Conservation (phyloP, 30 jellyfish, hydroid and myxozoan species). For the Cassiopea andromeda region DNA sequence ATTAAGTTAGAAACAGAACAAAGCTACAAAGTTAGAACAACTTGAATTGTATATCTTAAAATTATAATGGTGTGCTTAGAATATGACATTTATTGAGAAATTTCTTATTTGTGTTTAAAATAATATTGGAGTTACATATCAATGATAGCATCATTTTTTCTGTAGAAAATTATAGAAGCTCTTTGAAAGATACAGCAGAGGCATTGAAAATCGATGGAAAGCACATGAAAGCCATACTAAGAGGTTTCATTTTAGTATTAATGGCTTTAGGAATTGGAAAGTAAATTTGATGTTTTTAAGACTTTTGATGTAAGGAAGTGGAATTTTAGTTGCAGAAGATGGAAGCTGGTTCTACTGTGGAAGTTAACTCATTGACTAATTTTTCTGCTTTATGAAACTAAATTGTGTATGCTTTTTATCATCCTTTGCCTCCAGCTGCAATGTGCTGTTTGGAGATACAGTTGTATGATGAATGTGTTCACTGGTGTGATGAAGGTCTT, state of each 20-base stretch:
- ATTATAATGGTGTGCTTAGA: background rate
- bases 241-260: conserved; percentile 51
- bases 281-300: background rate
- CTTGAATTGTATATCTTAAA: too few relatives aligned
- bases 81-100: background rate
- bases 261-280: background rate
- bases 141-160: background rate
- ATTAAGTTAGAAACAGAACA: too few relatives aligned
- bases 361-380: too few relatives aligned
- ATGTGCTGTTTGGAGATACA: conserved; percentile 85
- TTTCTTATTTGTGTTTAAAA: background rate
- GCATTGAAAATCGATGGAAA: conserved; percentile 74
- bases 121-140: background rate
- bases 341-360: too few relatives aligned
- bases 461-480: conserved; percentile 73
- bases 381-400: too few relatives aligned
- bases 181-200: conserved; percentile 84
- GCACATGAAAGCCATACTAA: conserved; percentile 88
- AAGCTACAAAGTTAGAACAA: too few relatives aligned
- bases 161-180: conserved; percentile 83
- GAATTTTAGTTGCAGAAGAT: too few relatives aligned
- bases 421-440: conserved; percentile 47
- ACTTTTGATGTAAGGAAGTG: background rate
- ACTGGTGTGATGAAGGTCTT: conserved; percentile 91
- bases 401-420: too few relatives aligned